These are phyloP conservation scores for Spizaetus ornatus DNA, from an alignment of 2,113 vertebrate genomes.

Conservation along the genomic window DNA sequence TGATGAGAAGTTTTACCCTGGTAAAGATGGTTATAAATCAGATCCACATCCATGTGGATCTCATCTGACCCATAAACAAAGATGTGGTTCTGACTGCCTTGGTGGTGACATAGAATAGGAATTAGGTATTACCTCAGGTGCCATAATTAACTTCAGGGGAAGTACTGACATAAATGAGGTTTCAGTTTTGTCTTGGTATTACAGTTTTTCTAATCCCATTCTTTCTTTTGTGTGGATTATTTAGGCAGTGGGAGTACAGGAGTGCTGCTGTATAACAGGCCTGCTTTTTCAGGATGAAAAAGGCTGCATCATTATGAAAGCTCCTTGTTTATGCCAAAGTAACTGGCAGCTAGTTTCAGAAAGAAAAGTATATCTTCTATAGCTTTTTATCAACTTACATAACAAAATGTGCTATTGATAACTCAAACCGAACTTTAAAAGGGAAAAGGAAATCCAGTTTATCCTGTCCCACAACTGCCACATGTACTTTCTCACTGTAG, in stretches of 20 bases:
- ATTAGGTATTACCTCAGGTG: neutral
- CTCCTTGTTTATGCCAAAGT: neutral
- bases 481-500: neutral
- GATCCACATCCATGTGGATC: neutral
- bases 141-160: slow-evolving; percentile 34
- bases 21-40: neutral
- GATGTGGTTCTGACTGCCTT: neutral
- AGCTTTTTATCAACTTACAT: neutral
- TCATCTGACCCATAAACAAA: neutral
- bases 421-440: neutral
- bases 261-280: neutral
- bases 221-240: neutral
- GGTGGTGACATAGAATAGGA: neutral
- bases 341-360: neutral
- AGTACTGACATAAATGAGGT: neutral
- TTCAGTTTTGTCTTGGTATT: slow-evolving; percentile 26
- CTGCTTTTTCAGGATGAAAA: slow-evolving; percentile 19
- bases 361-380: neutral
- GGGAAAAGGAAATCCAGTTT: slow-evolving; percentile 32
- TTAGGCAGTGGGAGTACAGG: neutral
- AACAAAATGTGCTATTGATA: neutral
- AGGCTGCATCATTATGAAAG: neutral
- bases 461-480: neutral
- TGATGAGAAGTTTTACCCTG: neutral
- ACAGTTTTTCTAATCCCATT: neutral